Evolutionary conservation across 2,888 invertebrate species (phyloP), one percentile per base, ranked within the genome.

Genomic region (Lepidocyrtinus sp.): DNA sequence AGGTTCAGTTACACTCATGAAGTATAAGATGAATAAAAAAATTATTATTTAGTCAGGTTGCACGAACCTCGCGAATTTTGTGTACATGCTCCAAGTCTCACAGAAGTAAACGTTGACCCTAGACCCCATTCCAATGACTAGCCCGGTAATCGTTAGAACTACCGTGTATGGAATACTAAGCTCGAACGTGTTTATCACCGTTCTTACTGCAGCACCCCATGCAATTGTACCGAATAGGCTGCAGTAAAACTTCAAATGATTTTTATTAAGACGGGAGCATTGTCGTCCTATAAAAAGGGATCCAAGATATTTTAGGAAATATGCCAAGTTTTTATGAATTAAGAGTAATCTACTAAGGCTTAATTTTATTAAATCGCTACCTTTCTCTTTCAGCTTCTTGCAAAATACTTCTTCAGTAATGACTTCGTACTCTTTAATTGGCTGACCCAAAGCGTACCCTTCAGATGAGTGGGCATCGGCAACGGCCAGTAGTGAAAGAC

Each of bases 121-220:
- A 5, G 82, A 73, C 0, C 84, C 85, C 24, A 83, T 46, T 22
- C 89, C 89, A 82, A 89, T 85, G 45, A 88, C 62, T 7, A 87
- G 86, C 1, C 89, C 89, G 26, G 88, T 85, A 1, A 88, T 85
- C 69, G 89, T 87, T 17, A 89, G 84, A 3, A 89, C 86, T 1
- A 89, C 89, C 1, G 89, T 89, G 87, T 89, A 89, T 0, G 89
- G 89, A 15, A 90, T 82, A 55, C 75, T 81, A 12, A 87, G 50
- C 65, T 84, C 85, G n/a, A 85, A 86, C 12, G 84, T 82, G 24
- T 74, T 82, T 7, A 86, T 73, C 19, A 87, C 65, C 7, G 87
- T 84, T 62, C 87, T 76, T 17, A 86, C 85, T 19, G 81, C 65
- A n/a, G 84, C 86, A 36, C 87, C 87, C 85, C 83, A 85, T 19